phyloP scores from a whole-genome alignment of 2,888 invertebrate genomes.

The Apoda limacodes region DNA sequence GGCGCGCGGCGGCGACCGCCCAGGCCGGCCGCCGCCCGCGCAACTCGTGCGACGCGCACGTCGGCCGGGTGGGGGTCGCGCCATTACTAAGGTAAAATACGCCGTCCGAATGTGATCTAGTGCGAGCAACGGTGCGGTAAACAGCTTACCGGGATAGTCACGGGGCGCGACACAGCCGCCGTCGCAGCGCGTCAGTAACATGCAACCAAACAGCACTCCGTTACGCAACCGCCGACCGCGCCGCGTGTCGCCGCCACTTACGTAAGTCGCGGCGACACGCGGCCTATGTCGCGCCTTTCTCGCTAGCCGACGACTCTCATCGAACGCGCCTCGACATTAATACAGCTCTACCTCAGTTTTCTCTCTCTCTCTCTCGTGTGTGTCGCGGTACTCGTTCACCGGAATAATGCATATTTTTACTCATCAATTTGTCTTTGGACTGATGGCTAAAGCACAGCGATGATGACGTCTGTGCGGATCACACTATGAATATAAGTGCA shows the following conservation, averaged over 20 bases:
- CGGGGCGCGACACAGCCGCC: slow-evolving; percentile 27
- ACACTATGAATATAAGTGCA: too few species aligned
- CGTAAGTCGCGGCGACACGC: slow-evolving; percentile 1
- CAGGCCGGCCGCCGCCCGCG: slow-evolving; percentile 13
- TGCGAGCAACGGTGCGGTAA: slow-evolving; percentile 28
- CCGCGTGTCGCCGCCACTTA: background rate
- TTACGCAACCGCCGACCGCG: slow-evolving; percentile 18
- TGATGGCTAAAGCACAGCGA: too few species aligned
- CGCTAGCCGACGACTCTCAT: too few species aligned
- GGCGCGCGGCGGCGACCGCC: slow-evolving; percentile 26
- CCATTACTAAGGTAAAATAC: slow-evolving; percentile 64
- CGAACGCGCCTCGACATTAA: too few species aligned
- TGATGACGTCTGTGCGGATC: too few species aligned
- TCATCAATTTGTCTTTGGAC: too few species aligned
- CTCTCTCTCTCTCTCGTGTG: background rate
- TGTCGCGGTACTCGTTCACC: slow-evolving; percentile 16
- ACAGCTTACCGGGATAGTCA: slow-evolving; percentile 41
- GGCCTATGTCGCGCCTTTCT: slow-evolving; percentile 4
- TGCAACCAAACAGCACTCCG: slow-evolving; percentile 53
- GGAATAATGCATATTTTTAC: slow-evolving; percentile 61
- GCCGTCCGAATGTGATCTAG: slow-evolving; percentile 36
- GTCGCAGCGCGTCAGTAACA: slow-evolving; percentile 35
- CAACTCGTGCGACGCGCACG: slow-evolving; percentile 16
- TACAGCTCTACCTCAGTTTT: too few species aligned
- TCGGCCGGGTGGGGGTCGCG: slow-evolving; percentile 22